Evolutionary conservation across 2,888 invertebrate genomes (phyloP), one percentile per base, ranked within the genome.

Genomic region (Cerastoderma edule): DNA sequence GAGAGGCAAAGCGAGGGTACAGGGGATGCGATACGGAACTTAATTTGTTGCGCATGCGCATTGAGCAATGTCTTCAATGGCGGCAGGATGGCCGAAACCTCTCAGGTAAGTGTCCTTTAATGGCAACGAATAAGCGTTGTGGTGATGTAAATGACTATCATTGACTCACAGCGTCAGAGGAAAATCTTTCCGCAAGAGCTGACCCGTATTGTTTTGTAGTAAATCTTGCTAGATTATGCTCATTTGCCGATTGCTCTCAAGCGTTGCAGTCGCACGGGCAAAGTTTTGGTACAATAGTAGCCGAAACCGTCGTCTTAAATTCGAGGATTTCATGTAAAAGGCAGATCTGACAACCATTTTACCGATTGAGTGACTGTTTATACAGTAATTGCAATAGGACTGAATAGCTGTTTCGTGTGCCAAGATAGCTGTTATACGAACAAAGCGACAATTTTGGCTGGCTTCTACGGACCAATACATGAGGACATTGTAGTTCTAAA

Each of bases 11-110:
- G 65, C 19, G 44, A 10, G 44, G 19, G 44, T 13, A 19, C n/a
- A n/a, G n/a, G n/a, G n/a, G n/a, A n/a, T n/a, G n/a, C n/a, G 27
- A 54, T 39, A 53, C 39, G 67, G 73, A 77, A 73, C 70, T 68
- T 68, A 69, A 69, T 72, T 69, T 54, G 46, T 19, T 73, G 67
- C 77, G 77, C 77, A 77, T 77, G 77, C 77, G 72, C 70, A 73
- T 3, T 32, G 32, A 66, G 22, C 33, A 39, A 67, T 57, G 72
- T 77, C 67, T 77, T 72, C 77, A 65, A 73, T 72, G 67, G 77
- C 77, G 60, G 73, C 77, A 77, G 69, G 77, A 77, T 77, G 77
- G 73, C 72, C 77, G 73, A 69, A 68, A 66, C 66, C 69, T 70
- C 72, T 63, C 77, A 77, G 77, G 77, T 77, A 73, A 68, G 54